Conservation (phyloP, 1,140 invertebrate species). For the Samia ricini region DNA sequence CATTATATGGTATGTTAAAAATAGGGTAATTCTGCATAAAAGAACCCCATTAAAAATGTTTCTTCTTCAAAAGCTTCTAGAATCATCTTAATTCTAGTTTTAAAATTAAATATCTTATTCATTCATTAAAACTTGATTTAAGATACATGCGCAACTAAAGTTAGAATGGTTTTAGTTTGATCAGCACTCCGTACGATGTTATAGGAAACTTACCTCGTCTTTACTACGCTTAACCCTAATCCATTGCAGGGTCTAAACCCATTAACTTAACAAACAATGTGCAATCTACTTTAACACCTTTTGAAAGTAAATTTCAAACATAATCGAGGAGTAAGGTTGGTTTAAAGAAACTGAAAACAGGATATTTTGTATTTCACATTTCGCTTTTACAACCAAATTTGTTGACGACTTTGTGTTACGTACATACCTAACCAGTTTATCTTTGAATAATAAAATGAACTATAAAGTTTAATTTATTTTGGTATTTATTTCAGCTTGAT, state of each 20-base stretch:
- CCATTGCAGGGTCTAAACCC: constrained; percentile 5
- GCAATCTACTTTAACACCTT: background rate
- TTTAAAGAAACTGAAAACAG: background rate
- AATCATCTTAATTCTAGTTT: no score
- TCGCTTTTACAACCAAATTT: no score
- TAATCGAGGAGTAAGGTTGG: background rate
- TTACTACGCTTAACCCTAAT: constrained; percentile 12
- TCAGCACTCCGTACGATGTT: constrained; percentile 8
- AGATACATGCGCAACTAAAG: background rate
- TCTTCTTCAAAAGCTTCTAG: no score
- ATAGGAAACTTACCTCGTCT: constrained; percentile 19
- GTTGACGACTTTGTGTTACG: no score
- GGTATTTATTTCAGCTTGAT: no score
- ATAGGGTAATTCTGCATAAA: no score
- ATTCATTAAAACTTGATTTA: constrained; percentile 1
- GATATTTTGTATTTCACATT: no score
- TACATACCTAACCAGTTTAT: no score
- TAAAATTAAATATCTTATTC: background rate
- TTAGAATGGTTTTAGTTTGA: background rate
- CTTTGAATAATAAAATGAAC: no score
- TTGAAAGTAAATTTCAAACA: background rate
- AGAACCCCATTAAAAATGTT: no score
- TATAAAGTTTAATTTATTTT: no score
- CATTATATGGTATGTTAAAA: no score
- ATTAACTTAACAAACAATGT: constrained; percentile 4